These are phyloP conservation scores for Aurelia aurita DNA, from an alignment of 30 jellyfish, hydroid and myxozoan genomes.

Conservation along the genomic window DNA sequence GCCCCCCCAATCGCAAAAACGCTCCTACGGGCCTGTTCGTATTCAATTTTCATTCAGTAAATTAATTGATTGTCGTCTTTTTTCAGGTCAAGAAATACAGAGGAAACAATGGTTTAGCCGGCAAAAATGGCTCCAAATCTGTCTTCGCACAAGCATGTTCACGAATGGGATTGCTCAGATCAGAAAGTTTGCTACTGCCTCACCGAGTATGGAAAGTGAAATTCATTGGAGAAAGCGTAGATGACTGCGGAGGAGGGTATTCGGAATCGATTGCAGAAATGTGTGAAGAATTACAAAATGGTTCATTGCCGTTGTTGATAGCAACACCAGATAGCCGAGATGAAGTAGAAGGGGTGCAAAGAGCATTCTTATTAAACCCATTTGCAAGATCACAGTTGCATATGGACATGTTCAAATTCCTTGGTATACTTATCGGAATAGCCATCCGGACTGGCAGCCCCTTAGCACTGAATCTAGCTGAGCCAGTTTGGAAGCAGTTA, in stretches of 20 bases:
- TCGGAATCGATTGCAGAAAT: slow-evolving; percentile 94
- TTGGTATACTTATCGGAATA: slow-evolving; percentile 85
- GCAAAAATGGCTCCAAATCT: slow-evolving; percentile 75
- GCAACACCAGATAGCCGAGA: slow-evolving; percentile 92
- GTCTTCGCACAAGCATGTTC: slow-evolving; percentile 86
- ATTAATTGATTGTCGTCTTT: not conserved
- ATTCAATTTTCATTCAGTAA: no score
- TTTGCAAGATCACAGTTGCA: slow-evolving; percentile 49
- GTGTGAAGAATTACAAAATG: slow-evolving; percentile 92
- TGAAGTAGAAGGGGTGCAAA: slow-evolving; percentile 58
- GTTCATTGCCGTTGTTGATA: slow-evolving; percentile 74
- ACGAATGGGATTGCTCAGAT: slow-evolving; percentile 58
- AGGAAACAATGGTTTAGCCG: slow-evolving; percentile 70
- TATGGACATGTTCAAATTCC: slow-evolving; percentile 73
- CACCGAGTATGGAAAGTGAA: slow-evolving; percentile 94
- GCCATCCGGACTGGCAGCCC: slow-evolving; percentile 95
- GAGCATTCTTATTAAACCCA: slow-evolving; percentile 76
- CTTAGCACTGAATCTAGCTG: slow-evolving; percentile 80
- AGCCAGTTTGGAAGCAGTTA: slow-evolving; percentile 91
- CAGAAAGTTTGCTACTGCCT: slow-evolving; percentile 86
- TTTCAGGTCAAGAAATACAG: slow-evolving; percentile 87
- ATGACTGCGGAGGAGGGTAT: slow-evolving; percentile 98
- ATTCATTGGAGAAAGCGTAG: slow-evolving; percentile 92
- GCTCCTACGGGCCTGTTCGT: no score
- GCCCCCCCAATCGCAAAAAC: no score